Base-by-base conservation (phyloP, 2,888 invertebrate genomes). In the Siphlonurus alternatus region DNA sequence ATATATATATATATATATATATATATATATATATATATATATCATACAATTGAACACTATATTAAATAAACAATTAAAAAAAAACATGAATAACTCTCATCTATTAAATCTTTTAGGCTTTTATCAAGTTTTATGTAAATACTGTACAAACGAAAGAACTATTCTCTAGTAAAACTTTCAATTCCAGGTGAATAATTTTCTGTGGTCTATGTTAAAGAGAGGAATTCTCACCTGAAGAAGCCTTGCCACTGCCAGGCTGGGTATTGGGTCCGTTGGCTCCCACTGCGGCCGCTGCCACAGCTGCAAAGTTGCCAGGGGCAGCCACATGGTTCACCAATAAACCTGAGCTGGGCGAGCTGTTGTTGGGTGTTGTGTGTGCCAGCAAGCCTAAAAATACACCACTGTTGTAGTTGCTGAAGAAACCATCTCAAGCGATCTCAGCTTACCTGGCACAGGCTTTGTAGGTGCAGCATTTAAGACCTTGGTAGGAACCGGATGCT, bases 271-370 rank as follows among this genome's bases (percentile, higher is more conserved):
- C 38, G 15, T 38, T 38, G 38, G 38, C 38, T 10, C 38, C 38
- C 5, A 38, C 38, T 38, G 38, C 38, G 15, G 38, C 38, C 15
- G 38, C 66, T 67, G 68, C 68, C 75, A 73, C 65, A 72, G 73
- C 69, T 78, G 77, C 67, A 59, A 68, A 68, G 59, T 68, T 68
- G 20, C 67, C 64, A 60, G 71, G 10, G 53, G 53, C 53, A 5
- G 7, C 22, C 7, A 56, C 75, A 76, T 71, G 77, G 76, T 72
- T 74, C 67, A 72, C 73, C 70, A 72, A 71, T 24, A 69, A 63
- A 67, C 74, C 73, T 69, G 76, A 75, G 68, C 74, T 74, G 23
- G 75, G 74, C 61, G 76, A 75, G 70, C 76, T 75, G 74, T 77
- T 76, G 73, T 76, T 77, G 70, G 77, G 75, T 72, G 77, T 76